Evolutionary conservation across 2,888 invertebrate genomes (phyloP).

Genomic region (Megamerina dolium): DNA sequence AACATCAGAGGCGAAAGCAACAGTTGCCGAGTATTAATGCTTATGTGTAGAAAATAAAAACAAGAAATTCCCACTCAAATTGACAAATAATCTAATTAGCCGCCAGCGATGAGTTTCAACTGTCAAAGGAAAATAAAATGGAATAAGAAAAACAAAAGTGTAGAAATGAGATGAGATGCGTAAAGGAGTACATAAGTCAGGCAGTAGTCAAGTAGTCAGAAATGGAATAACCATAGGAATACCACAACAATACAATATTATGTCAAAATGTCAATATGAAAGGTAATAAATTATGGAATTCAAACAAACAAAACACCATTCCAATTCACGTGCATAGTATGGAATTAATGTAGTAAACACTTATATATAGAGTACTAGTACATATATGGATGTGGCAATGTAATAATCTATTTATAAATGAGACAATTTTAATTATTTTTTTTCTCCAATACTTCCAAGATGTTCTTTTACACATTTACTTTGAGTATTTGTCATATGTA

Average conservation of each 20-base stretch:
- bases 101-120: conserved; percentile 40
- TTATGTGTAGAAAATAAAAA: conserved; percentile 10
- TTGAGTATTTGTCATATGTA: too few species aligned
- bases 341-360: too few species aligned
- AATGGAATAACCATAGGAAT: conserved; percentile 11
- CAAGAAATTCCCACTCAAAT: conserved; percentile 24
- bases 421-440: background rate
- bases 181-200: conserved; percentile 17
- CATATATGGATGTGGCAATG: background rate
- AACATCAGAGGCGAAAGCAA: conserved; percentile 3
- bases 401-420: too few species aligned
- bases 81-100: conserved; percentile 46
- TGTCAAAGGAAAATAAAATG: conserved; percentile 28
- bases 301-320: too few species aligned
- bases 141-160: background rate
- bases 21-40: conserved; percentile 4
- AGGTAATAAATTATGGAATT: conserved; percentile 36
- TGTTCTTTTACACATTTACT: too few species aligned
- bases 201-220: conserved; percentile 4
- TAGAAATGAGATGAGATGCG: background rate
- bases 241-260: conserved; percentile 25
- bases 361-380: background rate
- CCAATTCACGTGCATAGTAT: too few species aligned
- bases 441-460: conserved; percentile 1
- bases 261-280: conserved; percentile 43